Percentiles rank a stretch among this genome's conserved stretches.
Evolutionary conservation across 1,140 invertebrate species (phyloP).

Genomic region (Thereuonema tuberculata): DNA sequence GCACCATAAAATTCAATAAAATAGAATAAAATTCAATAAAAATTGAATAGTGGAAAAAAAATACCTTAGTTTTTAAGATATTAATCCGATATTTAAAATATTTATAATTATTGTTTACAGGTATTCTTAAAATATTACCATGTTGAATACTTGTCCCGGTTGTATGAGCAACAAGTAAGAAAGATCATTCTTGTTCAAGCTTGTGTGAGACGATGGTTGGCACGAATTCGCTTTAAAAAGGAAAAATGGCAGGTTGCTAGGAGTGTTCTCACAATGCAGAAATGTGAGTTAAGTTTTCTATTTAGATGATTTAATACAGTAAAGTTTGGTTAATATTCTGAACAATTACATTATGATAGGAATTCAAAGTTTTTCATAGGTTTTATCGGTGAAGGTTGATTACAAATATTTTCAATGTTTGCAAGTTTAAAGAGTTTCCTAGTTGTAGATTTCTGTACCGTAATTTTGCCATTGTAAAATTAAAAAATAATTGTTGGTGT

Average conservation of each 20-base stretch:
- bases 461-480: neutral
- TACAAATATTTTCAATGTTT: neutral
- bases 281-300: constrained; percentile 18
- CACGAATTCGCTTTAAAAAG: constrained; percentile 35
- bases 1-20: too few species aligned
- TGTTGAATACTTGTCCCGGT: constrained; percentile 59
- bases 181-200: constrained; percentile 57
- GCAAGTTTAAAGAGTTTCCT: neutral
- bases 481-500: too few species aligned
- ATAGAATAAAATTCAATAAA: too few species aligned
- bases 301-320: neutral
- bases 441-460: neutral
- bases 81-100: constrained; percentile 14
- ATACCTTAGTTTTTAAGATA: neutral
- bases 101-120: constrained; percentile 26
- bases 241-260: constrained; percentile 39
- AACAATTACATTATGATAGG: neutral
- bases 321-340: neutral
- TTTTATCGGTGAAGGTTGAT: neutral
- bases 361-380: neutral
- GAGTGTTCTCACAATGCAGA: constrained; percentile 25
- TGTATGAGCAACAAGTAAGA: constrained; percentile 55
- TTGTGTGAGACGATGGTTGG: constrained; percentile 53
- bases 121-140: constrained; percentile 78
- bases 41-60: too few species aligned